Conservation (phyloP, 1,140 invertebrate species). For the Tetramorium simillimum region DNA sequence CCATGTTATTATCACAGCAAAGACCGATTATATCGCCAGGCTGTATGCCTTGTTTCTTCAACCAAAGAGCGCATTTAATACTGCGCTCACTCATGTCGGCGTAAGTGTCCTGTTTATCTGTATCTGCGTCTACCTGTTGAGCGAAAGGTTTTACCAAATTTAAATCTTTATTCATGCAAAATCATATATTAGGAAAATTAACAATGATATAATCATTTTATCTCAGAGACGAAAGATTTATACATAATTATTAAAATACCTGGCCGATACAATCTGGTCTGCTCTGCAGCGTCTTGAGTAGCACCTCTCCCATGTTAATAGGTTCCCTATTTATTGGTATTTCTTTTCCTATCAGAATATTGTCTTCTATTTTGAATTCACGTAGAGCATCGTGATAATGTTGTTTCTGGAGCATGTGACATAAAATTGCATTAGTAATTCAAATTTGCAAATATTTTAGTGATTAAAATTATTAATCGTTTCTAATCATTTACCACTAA, state of each 20-base stretch:
- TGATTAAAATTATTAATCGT: too few relatives aligned
- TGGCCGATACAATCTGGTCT: conserved; percentile 24
- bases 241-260: neutral
- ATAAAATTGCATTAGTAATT: neutral
- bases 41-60: conserved; percentile 23
- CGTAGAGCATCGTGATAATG: neutral
- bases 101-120: conserved; percentile 9
- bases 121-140: conserved; percentile 14
- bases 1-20: neutral
- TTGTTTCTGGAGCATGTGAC: neutral
- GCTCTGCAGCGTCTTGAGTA: conserved; percentile 11
- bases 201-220: neutral
- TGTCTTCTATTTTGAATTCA: conserved; percentile 28
- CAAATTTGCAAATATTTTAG: too few relatives aligned
- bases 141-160: neutral
- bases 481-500: too few relatives aligned
- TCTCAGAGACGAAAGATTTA: too few relatives aligned
- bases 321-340: neutral
- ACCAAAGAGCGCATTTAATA: conserved; percentile 48
- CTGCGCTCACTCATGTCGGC: conserved; percentile 32
- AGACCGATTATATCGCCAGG: conserved; percentile 34
- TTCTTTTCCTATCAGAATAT: conserved; percentile 23
- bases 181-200: neutral
- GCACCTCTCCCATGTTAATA: neutral
- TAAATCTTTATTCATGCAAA: neutral